Conservation (phyloP, 2,888 invertebrate species). For the Tuta absoluta region DNA sequence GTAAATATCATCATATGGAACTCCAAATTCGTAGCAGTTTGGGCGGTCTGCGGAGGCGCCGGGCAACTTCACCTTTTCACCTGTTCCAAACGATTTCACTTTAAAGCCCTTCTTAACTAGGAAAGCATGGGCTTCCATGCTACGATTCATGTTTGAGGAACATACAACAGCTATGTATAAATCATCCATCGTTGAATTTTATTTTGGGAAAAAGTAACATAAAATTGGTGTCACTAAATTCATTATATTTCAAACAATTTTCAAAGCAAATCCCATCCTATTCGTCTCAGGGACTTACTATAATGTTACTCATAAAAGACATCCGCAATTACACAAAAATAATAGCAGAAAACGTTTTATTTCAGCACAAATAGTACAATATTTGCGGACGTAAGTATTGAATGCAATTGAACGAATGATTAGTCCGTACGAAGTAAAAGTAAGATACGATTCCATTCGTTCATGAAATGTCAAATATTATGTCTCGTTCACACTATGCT, state of each 20-base stretch:
- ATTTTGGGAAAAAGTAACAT: background rate
- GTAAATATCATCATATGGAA: slow-evolving; percentile 97
- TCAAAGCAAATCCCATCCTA: background rate
- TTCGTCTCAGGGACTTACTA: background rate
- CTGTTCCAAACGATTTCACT: slow-evolving; percentile 96
- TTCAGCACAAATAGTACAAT: background rate
- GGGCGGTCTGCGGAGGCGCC: slow-evolving; percentile 96
- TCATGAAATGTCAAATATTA: background rate
- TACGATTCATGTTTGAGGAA: slow-evolving; percentile 99
- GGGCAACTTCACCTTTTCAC: slow-evolving; percentile 97
- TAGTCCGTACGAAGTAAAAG: no score
- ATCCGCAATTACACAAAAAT: background rate
- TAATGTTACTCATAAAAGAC: background rate
- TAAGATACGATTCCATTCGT: background rate
- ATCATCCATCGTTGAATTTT: slow-evolving; percentile 57
- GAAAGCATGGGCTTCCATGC: slow-evolving; percentile 99
- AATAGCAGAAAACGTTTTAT: background rate
- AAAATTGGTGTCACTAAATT: background rate
- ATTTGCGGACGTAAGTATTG: background rate
- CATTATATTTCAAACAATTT: background rate
- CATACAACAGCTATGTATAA: slow-evolving; percentile 96
- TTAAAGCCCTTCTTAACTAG: slow-evolving; percentile 97
- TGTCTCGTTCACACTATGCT: no score
- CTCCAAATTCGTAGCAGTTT: slow-evolving; percentile 98
- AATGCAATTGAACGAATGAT: background rate